Percentiles rank a stretch among this genome's conserved stretches.
Evolutionary conservation across 2,888 invertebrate genomes (phyloP).

Genomic region (Merodon equestris): DNA sequence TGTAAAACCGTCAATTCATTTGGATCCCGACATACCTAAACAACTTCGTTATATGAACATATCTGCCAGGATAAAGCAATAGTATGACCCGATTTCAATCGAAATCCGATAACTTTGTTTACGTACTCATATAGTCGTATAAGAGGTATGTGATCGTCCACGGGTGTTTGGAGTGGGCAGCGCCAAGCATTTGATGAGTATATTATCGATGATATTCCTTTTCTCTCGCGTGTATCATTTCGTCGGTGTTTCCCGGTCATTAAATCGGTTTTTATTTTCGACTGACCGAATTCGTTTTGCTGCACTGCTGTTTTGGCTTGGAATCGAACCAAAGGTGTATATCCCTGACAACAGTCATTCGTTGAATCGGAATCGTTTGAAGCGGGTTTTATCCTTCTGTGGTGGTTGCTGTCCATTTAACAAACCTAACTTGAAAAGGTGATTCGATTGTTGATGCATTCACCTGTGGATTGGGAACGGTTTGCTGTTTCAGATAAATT

Average conservation of each 20-base stretch:
- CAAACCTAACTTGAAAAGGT: neutral
- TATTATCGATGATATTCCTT: neutral
- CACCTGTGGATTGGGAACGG: slow-evolving; percentile 24
- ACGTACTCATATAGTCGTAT: no score
- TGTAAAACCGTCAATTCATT: no score
- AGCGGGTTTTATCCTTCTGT: slow-evolving; percentile 21
- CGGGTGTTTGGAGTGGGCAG: neutral
- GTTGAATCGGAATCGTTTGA: slow-evolving; percentile 12
- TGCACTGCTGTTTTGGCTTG: neutral
- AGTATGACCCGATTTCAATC: no score
- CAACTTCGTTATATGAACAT: no score
- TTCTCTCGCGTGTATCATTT: neutral
- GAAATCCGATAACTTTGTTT: no score
- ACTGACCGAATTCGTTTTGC: slow-evolving; percentile 44
- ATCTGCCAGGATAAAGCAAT: no score
- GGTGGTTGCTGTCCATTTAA: slow-evolving; percentile 8
- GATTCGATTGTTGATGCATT: slow-evolving; percentile 33
- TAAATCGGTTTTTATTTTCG: slow-evolving; percentile 41
- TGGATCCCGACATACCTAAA: no score
- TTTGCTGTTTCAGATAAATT: slow-evolving; percentile 13
- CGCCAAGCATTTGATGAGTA: slow-evolving; percentile 7
- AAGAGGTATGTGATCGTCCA: slow-evolving; percentile 26
- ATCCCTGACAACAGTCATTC: slow-evolving; percentile 29
- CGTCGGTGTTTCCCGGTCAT: slow-evolving; percentile 9
- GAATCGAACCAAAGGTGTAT: no score